Evolutionary conservation across 2,797 vertebrate species (phyloP).

Genomic region (Leptoclinus maculatus): DNA sequence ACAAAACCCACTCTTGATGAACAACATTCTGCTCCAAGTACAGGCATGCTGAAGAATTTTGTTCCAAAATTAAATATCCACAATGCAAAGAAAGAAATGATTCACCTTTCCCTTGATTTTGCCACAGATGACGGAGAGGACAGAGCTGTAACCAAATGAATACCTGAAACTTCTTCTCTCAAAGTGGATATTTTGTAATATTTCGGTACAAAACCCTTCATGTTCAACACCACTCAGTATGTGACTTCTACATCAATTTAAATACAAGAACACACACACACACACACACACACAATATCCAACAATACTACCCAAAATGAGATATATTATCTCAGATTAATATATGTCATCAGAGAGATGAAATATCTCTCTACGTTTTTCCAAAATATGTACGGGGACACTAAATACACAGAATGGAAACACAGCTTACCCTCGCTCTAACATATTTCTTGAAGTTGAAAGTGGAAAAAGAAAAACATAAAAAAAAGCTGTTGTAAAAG

Average conservation of each 20-base stretch:
- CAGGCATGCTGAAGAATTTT: constrained; percentile 62
- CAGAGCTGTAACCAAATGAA: not conserved
- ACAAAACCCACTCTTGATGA: constrained; percentile 20
- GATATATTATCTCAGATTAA: not conserved
- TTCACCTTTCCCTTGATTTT: not conserved
- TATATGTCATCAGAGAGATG: constrained; percentile 1
- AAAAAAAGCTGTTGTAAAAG: constrained; percentile 30
- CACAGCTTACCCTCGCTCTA: constrained; percentile 90
- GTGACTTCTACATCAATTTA: constrained; percentile 26
- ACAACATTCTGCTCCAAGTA: constrained; percentile 12
- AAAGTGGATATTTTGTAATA: constrained; percentile 56
- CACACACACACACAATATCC: constrained; percentile 5
- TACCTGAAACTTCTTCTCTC: constrained; percentile 4
- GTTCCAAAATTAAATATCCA: constrained; percentile 67
- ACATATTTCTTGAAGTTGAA: constrained; percentile 89
- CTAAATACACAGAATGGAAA: constrained; percentile 47
- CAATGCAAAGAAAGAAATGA: constrained; percentile 20
- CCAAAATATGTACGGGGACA: constrained; percentile 37
- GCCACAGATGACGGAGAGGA: not conserved
- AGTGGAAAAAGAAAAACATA: constrained; percentile 66
- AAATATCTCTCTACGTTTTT: constrained; percentile 23
- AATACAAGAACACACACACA: constrained; percentile 17
- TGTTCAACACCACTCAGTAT: constrained; percentile 1
- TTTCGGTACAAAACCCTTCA: constrained; percentile 60
- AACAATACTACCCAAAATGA: constrained; percentile 2